These are phyloP conservation scores for Centrocercus urophasianus DNA, from an alignment of 2,113 vertebrate species.

Conservation along the genomic window DNA sequence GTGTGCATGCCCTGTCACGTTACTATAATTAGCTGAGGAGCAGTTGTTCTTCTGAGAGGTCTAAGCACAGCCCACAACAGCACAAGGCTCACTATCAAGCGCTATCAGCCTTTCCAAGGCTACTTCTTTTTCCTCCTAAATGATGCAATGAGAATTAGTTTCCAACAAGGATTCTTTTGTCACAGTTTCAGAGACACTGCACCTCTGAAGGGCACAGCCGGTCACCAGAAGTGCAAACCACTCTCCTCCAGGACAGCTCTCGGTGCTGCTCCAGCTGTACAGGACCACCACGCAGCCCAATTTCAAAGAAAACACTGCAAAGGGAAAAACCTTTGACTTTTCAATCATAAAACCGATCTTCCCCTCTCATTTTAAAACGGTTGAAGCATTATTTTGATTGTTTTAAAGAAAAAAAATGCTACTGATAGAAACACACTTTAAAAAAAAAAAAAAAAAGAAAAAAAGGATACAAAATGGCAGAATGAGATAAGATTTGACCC, in stretches of 20 bases:
- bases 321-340: neutral
- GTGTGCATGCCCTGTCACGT: constrained; percentile 2
- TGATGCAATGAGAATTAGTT: neutral
- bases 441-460: neutral
- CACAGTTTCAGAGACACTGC: neutral
- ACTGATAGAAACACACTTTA: neutral
- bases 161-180: neutral
- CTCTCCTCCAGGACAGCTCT: neutral
- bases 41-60: constrained; percentile 4
- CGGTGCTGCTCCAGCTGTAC: neutral
- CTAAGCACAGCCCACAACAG: neutral
- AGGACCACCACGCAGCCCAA: neutral
- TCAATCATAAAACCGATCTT: neutral
- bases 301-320: neutral
- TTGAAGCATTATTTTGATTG: neutral
- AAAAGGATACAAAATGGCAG: neutral
- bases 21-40: constrained; percentile 41
- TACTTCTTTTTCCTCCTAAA: neutral
- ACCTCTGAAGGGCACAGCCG: neutral
- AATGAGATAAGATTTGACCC: neutral
- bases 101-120: constrained; percentile 17
- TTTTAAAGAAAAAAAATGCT: neutral
- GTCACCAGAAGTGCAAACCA: neutral
- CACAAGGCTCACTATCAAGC: neutral
- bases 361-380: neutral